Conservation (phyloP, 1,140 invertebrate genomes). For the Heliconius hewitsoni region DNA sequence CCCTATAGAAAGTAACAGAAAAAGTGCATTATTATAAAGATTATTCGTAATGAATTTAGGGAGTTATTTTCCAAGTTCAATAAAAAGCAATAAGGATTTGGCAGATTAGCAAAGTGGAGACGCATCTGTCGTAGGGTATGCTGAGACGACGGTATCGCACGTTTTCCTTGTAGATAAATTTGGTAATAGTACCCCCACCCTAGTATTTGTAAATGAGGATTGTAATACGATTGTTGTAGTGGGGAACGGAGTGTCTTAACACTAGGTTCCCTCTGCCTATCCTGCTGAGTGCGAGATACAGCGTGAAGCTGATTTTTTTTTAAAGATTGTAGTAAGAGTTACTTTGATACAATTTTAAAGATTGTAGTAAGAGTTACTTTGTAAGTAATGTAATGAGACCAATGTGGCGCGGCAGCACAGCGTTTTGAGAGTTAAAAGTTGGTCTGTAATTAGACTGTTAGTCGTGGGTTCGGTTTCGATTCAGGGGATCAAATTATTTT, state of each 20-base stretch:
- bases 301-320: no score
- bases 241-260: no score
- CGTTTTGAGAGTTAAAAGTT: no score
- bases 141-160: conserved; percentile 29
- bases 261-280: no score
- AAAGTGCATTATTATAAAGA: not conserved
- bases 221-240: not conserved
- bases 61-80: conserved; percentile 34
- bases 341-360: not conserved
- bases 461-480: no score
- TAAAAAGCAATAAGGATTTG: conserved; percentile 41
- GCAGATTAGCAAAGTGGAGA: conserved; percentile 34
- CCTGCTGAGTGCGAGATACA: no score
- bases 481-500: no score
- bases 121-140: conserved; percentile 32
- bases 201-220: not conserved
- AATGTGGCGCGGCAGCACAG: no score
- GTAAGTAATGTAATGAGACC: no score
- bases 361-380: not conserved
- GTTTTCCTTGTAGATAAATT: conserved; percentile 34
- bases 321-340: not conserved
- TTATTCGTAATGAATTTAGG: conserved; percentile 20
- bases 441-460: no score
- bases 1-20: not conserved
- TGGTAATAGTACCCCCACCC: conserved; percentile 18